phyloP scores from a whole-genome alignment of 2,888 invertebrate genomes.

The Synanthedon andrenaeformis region DNA sequence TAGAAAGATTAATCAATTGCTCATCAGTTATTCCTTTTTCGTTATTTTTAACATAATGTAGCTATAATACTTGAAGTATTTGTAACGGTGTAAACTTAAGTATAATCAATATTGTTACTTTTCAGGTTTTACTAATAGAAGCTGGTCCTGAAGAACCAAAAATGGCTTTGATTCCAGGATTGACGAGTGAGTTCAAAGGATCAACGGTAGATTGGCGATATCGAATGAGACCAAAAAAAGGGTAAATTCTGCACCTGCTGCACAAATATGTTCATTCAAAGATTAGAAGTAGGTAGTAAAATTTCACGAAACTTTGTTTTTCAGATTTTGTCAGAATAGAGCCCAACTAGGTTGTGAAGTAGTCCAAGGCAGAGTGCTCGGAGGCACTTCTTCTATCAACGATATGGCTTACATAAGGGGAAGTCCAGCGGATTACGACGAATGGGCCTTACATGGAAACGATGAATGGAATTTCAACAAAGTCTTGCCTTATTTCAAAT shows the following conservation, averaged over 20 bases:
- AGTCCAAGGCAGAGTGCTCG: slow-evolving; percentile 52
- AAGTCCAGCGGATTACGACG: slow-evolving; percentile 57
- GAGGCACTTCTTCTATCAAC: slow-evolving; percentile 55
- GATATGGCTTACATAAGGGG: slow-evolving; percentile 62
- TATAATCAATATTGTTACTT: neutral
- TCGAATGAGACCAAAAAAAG: slow-evolving; percentile 52
- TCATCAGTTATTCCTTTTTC: too few relatives aligned
- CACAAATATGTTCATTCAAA: neutral
- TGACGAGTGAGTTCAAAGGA: slow-evolving; percentile 54
- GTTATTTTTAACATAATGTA: too few relatives aligned
- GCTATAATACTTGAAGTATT: too few relatives aligned
- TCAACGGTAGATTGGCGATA: slow-evolving; percentile 56
- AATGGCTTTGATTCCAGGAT: slow-evolving; percentile 51
- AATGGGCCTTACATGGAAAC: slow-evolving; percentile 54
- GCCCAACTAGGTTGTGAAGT: slow-evolving; percentile 44
- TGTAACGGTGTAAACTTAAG: too few relatives aligned
- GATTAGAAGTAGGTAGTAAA: neutral
- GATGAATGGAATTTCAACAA: slow-evolving; percentile 54
- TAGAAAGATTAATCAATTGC: neutral
- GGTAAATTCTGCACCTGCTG: slow-evolving; percentile 24
- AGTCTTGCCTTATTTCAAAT: slow-evolving; percentile 56
- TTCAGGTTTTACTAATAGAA: slow-evolving; percentile 46
- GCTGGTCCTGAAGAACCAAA: slow-evolving; percentile 57
- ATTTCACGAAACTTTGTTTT: slow-evolving; percentile 7
- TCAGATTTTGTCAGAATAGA: slow-evolving; percentile 55